Evolutionary conservation across 2,888 invertebrate genomes (phyloP).

Genomic region (Dryobota labecula): DNA sequence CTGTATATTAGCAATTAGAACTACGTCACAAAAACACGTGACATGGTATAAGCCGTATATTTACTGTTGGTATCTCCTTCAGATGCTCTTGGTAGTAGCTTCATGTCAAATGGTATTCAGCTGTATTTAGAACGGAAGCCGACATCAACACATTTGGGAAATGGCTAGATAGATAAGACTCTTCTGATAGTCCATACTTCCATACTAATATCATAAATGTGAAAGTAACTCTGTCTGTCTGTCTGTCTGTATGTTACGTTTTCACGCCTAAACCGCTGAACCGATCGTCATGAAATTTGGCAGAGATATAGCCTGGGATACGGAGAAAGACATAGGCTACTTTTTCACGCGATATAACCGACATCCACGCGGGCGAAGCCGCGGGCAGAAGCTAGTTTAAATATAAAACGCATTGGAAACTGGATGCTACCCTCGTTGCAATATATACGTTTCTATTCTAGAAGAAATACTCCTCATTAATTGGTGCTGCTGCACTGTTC

Average conservation of each 20-base stretch:
- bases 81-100: not conserved
- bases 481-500: not conserved
- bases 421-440: not conserved
- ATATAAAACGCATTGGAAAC: not conserved
- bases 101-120: not conserved
- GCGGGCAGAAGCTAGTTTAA: too few relatives aligned
- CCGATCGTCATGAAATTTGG: too few relatives aligned
- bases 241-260: too few relatives aligned
- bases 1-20: conserved; percentile 19
- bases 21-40: not conserved
- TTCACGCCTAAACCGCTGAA: too few relatives aligned
- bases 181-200: too few relatives aligned
- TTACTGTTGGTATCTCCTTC: not conserved
- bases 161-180: too few relatives aligned
- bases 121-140: not conserved
- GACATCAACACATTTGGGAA: not conserved
- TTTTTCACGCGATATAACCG: too few relatives aligned
- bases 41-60: not conserved
- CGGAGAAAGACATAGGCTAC: too few relatives aligned
- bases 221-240: too few relatives aligned
- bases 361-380: too few relatives aligned
- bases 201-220: too few relatives aligned
- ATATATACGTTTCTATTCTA: not conserved
- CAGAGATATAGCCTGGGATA: too few relatives aligned
- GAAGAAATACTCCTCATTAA: not conserved